Conservation (phyloP, 1,140 invertebrate species). For the Ceratina australensis region DNA sequence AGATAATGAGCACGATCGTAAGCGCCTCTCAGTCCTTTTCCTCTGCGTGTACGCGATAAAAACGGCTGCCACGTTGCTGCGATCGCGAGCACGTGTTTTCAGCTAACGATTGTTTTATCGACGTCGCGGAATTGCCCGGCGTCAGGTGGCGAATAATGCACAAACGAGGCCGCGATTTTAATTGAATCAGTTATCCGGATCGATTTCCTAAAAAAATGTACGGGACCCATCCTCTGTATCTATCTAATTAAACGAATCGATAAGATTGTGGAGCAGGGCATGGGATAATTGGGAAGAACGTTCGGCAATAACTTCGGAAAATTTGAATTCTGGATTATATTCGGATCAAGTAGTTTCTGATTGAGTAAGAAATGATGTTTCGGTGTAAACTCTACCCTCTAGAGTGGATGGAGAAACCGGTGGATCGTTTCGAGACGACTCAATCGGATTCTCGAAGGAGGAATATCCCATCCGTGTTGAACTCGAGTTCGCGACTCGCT, state of each 20-base stretch:
- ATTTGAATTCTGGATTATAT: too few species aligned
- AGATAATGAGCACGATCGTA: slow-evolving; percentile 45
- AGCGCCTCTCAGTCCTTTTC: slow-evolving; percentile 21
- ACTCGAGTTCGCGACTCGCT: slow-evolving; percentile 60
- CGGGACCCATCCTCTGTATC: too few species aligned
- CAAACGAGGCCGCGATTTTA: slow-evolving; percentile 1
- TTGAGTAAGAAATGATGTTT: background rate
- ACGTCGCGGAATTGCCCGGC: background rate
- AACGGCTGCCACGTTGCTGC: background rate
- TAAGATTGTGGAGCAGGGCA: too few species aligned
- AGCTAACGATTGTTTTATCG: slow-evolving; percentile 12
- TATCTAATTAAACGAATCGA: too few species aligned
- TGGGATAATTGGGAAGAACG: too few species aligned
- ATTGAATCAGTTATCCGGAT: slow-evolving; percentile 3
- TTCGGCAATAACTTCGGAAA: too few species aligned
- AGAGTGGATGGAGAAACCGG: slow-evolving; percentile 8
- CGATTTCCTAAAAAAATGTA: background rate
- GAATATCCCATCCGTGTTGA: slow-evolving; percentile 33
- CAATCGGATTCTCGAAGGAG: slow-evolving; percentile 58
- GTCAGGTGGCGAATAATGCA: slow-evolving; percentile 8
- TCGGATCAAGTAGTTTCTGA: too few species aligned
- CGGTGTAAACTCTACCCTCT: background rate
- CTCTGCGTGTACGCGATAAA: slow-evolving; percentile 1
- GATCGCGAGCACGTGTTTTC: background rate
- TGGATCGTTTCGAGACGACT: slow-evolving; percentile 61